A percentile compares a stretch with the other conserved stretches of the same genome.
phyloP scores from a whole-genome alignment of 1,140 invertebrate genomes.

The Mercenaria mercenaria region DNA sequence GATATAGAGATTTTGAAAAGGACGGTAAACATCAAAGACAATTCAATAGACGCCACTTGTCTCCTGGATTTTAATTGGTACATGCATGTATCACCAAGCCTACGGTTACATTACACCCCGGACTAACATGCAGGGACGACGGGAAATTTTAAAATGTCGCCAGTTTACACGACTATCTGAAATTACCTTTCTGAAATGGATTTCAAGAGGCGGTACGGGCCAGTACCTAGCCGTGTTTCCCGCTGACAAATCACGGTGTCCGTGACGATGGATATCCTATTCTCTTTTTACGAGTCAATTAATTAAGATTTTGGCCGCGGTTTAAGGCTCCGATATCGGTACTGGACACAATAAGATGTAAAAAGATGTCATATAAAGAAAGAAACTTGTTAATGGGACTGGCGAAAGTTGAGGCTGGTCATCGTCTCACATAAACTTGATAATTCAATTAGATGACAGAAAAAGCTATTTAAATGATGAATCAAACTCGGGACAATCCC shows the following conservation, averaged over 20 bases:
- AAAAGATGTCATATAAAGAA: not conserved
- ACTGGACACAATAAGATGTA: constrained; percentile 22
- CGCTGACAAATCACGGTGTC: not conserved
- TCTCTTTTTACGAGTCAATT: constrained; percentile 7
- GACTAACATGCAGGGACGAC: not conserved
- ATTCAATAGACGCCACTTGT: not conserved
- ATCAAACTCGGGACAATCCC: not conserved
- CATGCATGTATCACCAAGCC: not conserved
- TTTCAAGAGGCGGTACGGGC: not conserved
- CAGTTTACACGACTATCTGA: not conserved
- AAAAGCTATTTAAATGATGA: not conserved
- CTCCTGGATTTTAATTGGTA: constrained; percentile 14
- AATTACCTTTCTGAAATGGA: not conserved
- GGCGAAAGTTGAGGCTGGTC: not conserved
- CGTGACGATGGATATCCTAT: not conserved
- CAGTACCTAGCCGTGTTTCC: not conserved
- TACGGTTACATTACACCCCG: not conserved
- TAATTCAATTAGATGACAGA: constrained; percentile 13
- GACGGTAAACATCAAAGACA: not conserved
- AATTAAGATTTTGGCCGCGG: constrained; percentile 4
- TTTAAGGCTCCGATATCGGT: not conserved
- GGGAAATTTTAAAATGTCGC: not conserved
- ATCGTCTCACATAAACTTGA: not conserved
- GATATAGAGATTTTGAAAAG: not conserved
- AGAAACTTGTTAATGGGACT: not conserved